phyloP scores from a whole-genome alignment of 1,140 invertebrate genomes.

The Ceratina australensis region DNA sequence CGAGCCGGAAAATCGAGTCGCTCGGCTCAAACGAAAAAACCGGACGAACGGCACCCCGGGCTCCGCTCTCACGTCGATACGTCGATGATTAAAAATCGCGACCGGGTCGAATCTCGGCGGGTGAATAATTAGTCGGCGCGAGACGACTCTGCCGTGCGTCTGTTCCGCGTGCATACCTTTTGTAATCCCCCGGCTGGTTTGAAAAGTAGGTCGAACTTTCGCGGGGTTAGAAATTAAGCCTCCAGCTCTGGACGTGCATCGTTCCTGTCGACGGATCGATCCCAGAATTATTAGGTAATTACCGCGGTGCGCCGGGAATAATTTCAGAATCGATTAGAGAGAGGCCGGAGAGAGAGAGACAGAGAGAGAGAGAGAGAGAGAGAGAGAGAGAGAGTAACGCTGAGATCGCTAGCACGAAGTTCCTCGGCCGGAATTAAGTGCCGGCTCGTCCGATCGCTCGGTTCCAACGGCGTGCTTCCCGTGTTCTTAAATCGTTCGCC shows the following conservation, averaged over 20 bases:
- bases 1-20: slow-evolving; percentile 4
- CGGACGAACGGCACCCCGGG: background rate
- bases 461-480: background rate
- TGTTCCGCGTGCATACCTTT: slow-evolving; percentile 48
- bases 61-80: background rate
- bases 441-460: slow-evolving; percentile 33
- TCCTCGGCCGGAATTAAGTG: slow-evolving; percentile 36
- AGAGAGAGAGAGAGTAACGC: too few species aligned
- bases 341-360: too few species aligned
- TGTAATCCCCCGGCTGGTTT: slow-evolving; percentile 30
- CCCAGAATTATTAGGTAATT: slow-evolving; percentile 65
- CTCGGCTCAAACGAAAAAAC: background rate
- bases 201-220: slow-evolving; percentile 60
- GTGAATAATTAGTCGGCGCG: slow-evolving; percentile 37
- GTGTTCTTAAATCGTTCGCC: background rate
- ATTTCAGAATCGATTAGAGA: slow-evolving; percentile 60
- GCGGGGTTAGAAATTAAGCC: slow-evolving; percentile 41
- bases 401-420: slow-evolving; percentile 30
- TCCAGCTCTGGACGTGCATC: background rate
- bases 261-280: slow-evolving; percentile 49
- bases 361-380: too few species aligned
- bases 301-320: slow-evolving; percentile 55
- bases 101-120: background rate
- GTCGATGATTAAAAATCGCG: slow-evolving; percentile 41
- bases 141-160: slow-evolving; percentile 24